A percentile compares a stretch with the other conserved stretches of the same genome.
These are phyloP conservation scores for Gulo gulo DNA, from an alignment of 2,113 vertebrate species.

Conservation along the genomic window DNA sequence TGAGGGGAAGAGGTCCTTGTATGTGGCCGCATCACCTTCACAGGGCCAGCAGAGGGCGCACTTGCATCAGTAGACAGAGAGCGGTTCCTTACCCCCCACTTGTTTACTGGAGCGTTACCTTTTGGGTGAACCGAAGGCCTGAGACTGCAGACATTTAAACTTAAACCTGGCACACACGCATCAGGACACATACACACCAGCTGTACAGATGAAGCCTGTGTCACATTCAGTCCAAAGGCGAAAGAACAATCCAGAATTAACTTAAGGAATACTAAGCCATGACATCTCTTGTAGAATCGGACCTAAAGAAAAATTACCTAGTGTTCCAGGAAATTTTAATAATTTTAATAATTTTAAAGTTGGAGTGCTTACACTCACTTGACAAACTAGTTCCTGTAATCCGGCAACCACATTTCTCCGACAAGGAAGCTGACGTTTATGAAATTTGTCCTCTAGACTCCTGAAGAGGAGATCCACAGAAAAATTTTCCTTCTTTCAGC, in stretches of 20 bases:
- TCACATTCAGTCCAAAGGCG: not conserved
- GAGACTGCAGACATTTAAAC: not conserved
- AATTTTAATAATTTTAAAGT: not conserved
- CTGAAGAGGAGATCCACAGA: not conserved
- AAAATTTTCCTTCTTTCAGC: not conserved
- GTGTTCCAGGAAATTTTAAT: not conserved
- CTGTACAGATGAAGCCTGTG: not conserved
- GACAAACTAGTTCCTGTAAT: not conserved
- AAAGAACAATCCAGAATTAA: not conserved
- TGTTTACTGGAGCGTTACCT: not conserved
- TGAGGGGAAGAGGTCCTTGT: fast-evolving
- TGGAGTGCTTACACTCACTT: not conserved
- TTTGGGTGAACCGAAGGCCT: not conserved
- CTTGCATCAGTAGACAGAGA: not conserved
- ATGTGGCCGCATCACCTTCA: no score
- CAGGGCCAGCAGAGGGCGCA: conserved; percentile 36
- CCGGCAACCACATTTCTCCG: not conserved
- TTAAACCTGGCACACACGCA: not conserved
- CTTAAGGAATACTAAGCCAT: not conserved
- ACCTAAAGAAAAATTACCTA: not conserved
- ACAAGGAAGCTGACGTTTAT: not conserved
- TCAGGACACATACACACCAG: not conserved
- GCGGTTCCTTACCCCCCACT: not conserved
- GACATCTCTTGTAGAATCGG: not conserved
- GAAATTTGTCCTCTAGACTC: not conserved